phyloP scores from a whole-genome alignment of 2,888 invertebrate species.

The Athalia circularis region DNA sequence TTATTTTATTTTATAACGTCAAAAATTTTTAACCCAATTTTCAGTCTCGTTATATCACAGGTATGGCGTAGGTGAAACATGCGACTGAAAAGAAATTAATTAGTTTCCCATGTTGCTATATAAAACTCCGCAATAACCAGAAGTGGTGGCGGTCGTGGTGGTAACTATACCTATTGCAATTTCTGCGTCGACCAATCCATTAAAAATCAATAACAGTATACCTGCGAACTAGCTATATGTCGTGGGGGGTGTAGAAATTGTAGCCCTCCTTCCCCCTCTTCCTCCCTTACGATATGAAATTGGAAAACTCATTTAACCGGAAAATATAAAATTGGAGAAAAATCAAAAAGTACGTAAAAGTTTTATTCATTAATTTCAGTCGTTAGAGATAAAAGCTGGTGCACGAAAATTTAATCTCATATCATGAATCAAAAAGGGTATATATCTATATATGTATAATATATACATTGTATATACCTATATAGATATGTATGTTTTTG shows the following conservation, averaged over 20 bases:
- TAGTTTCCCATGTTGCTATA: neutral
- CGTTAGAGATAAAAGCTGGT: neutral
- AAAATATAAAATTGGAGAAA: constrained; percentile 30
- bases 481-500: neutral
- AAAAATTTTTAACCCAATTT: too few species aligned
- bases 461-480: too few species aligned
- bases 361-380: neutral
- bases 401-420: too few species aligned
- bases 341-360: neutral
- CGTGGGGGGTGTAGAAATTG: constrained; percentile 2
- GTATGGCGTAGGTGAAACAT: too few species aligned
- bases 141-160: constrained; percentile 5
- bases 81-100: neutral
- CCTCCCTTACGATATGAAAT: constrained; percentile 22
- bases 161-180: constrained; percentile 3
- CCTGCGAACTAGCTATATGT: neutral
- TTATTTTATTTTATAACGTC: too few species aligned
- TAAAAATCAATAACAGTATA: constrained; percentile 39
- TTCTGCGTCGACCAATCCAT: constrained; percentile 10
- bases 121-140: constrained; percentile 26
- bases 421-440: neutral
- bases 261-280: neutral
- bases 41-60: too few species aligned
- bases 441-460: too few species aligned
- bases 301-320: constrained; percentile 31